Evolutionary conservation across 1,140 invertebrate genomes (phyloP).

Genomic region (Patella vulgata): DNA sequence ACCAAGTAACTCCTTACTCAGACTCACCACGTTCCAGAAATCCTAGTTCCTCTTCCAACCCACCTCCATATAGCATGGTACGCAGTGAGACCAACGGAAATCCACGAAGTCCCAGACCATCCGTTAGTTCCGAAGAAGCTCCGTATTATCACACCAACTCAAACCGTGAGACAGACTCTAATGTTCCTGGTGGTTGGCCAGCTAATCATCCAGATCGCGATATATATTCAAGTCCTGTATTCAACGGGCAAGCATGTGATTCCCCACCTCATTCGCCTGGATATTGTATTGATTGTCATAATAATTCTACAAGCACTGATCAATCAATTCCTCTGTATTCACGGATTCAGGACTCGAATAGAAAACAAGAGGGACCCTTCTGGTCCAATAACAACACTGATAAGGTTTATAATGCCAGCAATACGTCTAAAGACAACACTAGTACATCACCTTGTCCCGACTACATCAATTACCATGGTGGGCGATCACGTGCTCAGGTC

Average conservation of each 20-base stretch:
- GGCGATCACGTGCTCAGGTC: constrained; percentile 30
- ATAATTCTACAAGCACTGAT: constrained; percentile 5
- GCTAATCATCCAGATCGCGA: too few species aligned
- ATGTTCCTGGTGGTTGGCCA: too few species aligned
- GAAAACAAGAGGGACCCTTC: constrained; percentile 8
- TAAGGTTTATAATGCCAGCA: neutral
- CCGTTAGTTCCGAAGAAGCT: too few species aligned
- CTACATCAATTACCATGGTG: constrained; percentile 14
- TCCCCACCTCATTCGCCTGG: too few species aligned
- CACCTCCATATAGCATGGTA: constrained; percentile 3
- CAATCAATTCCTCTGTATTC: neutral
- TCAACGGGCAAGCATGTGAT: too few species aligned
- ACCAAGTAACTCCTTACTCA: constrained; percentile 1
- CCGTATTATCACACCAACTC: too few species aligned
- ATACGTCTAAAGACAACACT: neutral
- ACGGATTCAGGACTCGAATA: neutral
- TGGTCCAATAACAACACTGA: constrained; percentile 17
- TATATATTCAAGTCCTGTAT: too few species aligned
- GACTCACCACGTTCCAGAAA: constrained; percentile 7
- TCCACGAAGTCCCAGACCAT: neutral
- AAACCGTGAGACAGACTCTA: too few species aligned
- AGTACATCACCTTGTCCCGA: constrained; percentile 15
- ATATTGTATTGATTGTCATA: too few species aligned
- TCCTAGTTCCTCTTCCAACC: constrained; percentile 9
- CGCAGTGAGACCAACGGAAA: constrained; percentile 15